Evolutionary conservation across 2,888 invertebrate genomes (phyloP).

Genomic region (Piscicola geometra): DNA sequence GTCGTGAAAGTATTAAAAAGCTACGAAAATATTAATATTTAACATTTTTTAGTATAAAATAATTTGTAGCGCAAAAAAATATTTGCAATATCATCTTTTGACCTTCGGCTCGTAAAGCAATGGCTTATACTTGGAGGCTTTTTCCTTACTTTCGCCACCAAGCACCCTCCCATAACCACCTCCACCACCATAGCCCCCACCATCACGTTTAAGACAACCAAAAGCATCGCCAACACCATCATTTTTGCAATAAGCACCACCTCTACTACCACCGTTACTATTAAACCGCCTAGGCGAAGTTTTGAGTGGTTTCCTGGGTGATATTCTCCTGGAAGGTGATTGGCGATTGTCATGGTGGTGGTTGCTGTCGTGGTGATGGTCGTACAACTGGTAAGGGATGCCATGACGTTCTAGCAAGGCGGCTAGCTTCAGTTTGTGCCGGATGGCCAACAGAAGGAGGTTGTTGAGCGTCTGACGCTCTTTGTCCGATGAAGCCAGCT

Average conservation of each 20-base stretch:
- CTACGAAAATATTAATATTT: too few relatives aligned
- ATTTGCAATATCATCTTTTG: too few relatives aligned
- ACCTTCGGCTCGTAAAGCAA: neutral
- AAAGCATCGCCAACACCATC: too few relatives aligned
- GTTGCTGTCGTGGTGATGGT: neutral
- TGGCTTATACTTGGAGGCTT: neutral
- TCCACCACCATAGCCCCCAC: too few relatives aligned
- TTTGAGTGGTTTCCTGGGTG: constrained; percentile 1
- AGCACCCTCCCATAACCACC: too few relatives aligned
- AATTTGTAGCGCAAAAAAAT: too few relatives aligned
- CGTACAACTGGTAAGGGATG: constrained; percentile 13
- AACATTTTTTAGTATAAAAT: too few relatives aligned
- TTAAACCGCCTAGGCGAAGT: neutral
- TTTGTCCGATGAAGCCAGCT: constrained; percentile 15
- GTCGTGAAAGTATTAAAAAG: too few relatives aligned
- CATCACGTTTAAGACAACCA: neutral
- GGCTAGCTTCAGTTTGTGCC: constrained; percentile 26
- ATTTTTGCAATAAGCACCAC: too few relatives aligned
- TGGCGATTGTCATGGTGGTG: constrained; percentile 13
- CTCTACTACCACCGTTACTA: too few relatives aligned
- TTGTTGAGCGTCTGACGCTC: constrained; percentile 30
- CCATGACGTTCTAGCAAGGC: constrained; percentile 15
- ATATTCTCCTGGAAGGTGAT: neutral
- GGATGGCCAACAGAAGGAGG: constrained; percentile 29
- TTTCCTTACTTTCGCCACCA: neutral